Evolutionary conservation across 2,797 vertebrate species (phyloP).

Genomic region (Cyclopterus lumpus): DNA sequence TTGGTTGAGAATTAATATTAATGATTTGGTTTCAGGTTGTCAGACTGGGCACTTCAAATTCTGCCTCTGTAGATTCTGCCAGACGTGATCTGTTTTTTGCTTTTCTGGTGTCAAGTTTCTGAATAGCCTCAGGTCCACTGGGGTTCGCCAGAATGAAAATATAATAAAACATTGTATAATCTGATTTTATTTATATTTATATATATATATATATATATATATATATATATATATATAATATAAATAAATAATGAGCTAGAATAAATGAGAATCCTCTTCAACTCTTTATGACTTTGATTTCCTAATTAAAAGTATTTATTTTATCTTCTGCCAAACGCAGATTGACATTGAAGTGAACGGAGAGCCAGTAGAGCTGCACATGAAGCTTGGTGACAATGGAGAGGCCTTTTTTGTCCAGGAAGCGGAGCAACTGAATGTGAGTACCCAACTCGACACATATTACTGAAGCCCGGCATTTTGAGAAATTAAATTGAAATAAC

Average conservation of each 20-base stretch:
- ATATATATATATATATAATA: too few relatives aligned
- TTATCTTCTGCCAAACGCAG: conserved; percentile 70
- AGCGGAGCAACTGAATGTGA: conserved; percentile 92
- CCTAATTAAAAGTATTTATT: not conserved
- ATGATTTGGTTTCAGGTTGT: conserved; percentile 57
- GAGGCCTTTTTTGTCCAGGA: conserved; percentile 99
- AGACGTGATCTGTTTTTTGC: conserved; percentile 58
- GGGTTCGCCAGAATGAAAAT: too few relatives aligned
- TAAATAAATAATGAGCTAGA: conserved; percentile 54
- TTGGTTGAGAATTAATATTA: conserved; percentile 36
- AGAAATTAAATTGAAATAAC: not conserved
- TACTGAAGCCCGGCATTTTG: not conserved
- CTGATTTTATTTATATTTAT: too few relatives aligned
- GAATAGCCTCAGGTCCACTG: conserved; percentile 38
- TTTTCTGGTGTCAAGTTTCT: conserved; percentile 69
- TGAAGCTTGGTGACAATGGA: conserved; percentile 98
- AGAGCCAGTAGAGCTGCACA: conserved; percentile 94
- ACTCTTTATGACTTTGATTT: conserved; percentile 12
- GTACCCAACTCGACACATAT: conserved; percentile 43
- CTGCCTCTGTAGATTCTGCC: conserved; percentile 37
- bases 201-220: too few relatives aligned
- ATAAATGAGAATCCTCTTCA: conserved; percentile 50
- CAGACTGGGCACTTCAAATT: conserved; percentile 22
- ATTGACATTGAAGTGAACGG: conserved; percentile 99
- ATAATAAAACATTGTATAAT: too few relatives aligned